Conservation (phyloP, 2,888 invertebrate species). For the Acanthosepion pharaonis region DNA sequence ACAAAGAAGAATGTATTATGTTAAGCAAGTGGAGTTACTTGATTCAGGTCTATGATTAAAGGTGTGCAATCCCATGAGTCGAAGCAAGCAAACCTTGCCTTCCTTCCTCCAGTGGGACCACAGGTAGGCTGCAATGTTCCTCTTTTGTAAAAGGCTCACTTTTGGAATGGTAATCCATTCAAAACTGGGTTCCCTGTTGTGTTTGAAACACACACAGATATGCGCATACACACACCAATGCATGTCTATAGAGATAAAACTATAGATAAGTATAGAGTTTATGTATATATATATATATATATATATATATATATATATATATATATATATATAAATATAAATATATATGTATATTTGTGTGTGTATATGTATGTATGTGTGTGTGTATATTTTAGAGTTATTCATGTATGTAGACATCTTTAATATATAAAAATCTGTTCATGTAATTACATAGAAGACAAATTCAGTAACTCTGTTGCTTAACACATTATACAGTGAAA, state of each 20-base stretch:
- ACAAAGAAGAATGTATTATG: neutral
- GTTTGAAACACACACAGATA: neutral
- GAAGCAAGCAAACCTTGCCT: neutral
- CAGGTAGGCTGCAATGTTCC: neutral
- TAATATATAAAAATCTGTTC: neutral
- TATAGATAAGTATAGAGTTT: too few species aligned
- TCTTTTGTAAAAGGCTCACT: neutral
- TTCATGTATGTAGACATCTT: neutral
- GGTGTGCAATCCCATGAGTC: neutral
- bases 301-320: neutral
- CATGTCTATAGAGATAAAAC: too few species aligned
- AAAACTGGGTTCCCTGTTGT: neutral
- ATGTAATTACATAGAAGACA: too few species aligned
- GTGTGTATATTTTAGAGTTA: neutral
- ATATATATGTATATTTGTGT: neutral
- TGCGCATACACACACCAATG: neutral
- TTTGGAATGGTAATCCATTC: neutral
- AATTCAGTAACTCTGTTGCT: too few species aligned
- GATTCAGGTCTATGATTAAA: neutral
- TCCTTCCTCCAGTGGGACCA: neutral
- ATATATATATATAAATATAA: neutral
- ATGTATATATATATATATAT: neutral
- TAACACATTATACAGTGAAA: too few species aligned
- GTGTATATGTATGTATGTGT: neutral
- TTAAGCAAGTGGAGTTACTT: neutral